Evolutionary conservation across 2,113 vertebrate species (phyloP), one percentile per base, ranked within the genome.

Genomic region (Calypte anna): DNA sequence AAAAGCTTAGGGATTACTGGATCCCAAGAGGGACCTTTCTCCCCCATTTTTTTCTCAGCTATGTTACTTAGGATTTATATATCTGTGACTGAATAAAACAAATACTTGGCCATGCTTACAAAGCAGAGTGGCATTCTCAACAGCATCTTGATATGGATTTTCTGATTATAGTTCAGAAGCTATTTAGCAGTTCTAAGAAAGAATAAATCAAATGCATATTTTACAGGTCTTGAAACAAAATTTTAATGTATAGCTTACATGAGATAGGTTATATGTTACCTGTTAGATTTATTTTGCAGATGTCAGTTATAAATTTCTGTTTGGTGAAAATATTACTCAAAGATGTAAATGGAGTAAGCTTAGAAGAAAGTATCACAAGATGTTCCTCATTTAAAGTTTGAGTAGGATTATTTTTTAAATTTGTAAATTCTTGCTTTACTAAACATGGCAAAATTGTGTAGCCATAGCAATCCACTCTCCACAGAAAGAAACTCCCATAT

Each of bases 381-480:
- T 6, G 5, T 70, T 66, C 14, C 10, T 59, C n/a, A 36, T 51
- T 83, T 83, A 70, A 87, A 78, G 21, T 48, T 46, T 83, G 30
- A 54, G 50, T 40, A 16, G 12, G 12, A 62, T 66, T 66, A 28
- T 94, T 81, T 28, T 66, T 91, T 77, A 81, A 81, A 82, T 95
- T 83, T 83, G 31, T 80, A 86, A 64, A 85, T 87, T 74, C 28
- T 73, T 84, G 74, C 73, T 97, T 91, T 90, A 73, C 82, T 90
- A 86, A 95, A 75, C 53, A 81, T 7, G 54, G 40, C 76, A 90
- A 91, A 90, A 90, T 70, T 33, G 28, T 50, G 61, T 94, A 94
- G 51, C 74, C 85, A 81, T 84, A 88, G 90, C 55, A 95, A 91
- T 94, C 12, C 21, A 33, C 63, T 91, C 68, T 74, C 50, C 63